Evolutionary conservation across 2,797 vertebrate species (phyloP).

Genomic region (Notamacropus eugenii): DNA sequence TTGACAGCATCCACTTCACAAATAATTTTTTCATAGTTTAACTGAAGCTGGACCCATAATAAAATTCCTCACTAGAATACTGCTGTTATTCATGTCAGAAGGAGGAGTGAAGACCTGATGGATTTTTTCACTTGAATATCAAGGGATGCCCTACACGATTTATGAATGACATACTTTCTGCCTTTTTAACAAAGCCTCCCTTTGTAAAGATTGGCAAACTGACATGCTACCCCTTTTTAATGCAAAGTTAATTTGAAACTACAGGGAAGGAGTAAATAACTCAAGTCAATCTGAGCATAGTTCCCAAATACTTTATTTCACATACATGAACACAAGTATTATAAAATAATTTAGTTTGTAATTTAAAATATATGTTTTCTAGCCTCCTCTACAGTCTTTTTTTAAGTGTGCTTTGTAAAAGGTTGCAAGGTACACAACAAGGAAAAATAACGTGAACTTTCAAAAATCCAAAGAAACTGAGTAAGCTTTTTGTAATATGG

Average conservation of each 20-base stretch:
- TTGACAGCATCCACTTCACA: neutral
- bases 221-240: neutral
- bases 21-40: neutral
- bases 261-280: neutral
- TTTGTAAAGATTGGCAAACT: neutral
- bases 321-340: neutral
- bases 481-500: neutral
- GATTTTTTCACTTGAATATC: neutral
- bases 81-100: neutral
- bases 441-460: neutral
- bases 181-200: neutral
- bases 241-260: neutral
- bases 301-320: neutral
- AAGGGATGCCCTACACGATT: neutral
- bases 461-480: neutral
- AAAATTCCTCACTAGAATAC: neutral
- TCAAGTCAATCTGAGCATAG: neutral
- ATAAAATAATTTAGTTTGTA: neutral
- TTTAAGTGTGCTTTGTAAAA: conserved; percentile 19
- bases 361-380: neutral
- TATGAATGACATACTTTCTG: neutral
- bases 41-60: neutral
- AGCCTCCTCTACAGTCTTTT: neutral
- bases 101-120: neutral
- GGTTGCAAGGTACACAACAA: conserved; percentile 7